phyloP scores from a whole-genome alignment of 2,888 invertebrate genomes.

The Operophtera brumata region DNA sequence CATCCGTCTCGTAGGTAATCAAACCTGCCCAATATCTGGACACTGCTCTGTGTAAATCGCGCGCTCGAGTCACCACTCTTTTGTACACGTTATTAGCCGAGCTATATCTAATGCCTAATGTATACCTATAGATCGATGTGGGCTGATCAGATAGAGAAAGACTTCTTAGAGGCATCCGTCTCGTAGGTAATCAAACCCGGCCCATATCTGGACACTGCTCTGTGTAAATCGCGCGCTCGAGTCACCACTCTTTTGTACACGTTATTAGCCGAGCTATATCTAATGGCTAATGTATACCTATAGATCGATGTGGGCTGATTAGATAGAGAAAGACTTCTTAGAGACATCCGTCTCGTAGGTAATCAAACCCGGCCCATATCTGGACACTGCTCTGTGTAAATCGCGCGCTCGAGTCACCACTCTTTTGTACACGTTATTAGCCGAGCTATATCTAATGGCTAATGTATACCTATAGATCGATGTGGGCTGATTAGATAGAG shows the following conservation, averaged over 20 bases:
- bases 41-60: constrained; percentile 48
- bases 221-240: constrained; percentile 58
- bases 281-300: too few relatives aligned
- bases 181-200: constrained; percentile 33
- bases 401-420: constrained; percentile 72
- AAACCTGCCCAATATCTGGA: constrained; percentile 10
- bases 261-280: constrained; percentile 79
- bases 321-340: constrained; percentile 6
- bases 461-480: too few relatives aligned
- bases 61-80: constrained; percentile 77
- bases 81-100: constrained; percentile 80
- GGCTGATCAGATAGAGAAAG: not conserved
- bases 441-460: constrained; percentile 73
- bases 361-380: constrained; percentile 13
- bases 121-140: too few relatives aligned
- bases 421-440: constrained; percentile 82
- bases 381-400: constrained; percentile 42
- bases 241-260: constrained; percentile 81
- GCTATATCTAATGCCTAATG: too few relatives aligned
- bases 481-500: too few relatives aligned
- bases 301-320: too few relatives aligned
- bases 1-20: constrained; percentile 30
- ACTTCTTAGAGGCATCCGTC: constrained; percentile 21
- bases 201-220: constrained; percentile 29
- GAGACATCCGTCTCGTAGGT: constrained; percentile 33